Evolutionary conservation across 2,888 invertebrate genomes (phyloP).

Genomic region (Siphlonurus alternatus): DNA sequence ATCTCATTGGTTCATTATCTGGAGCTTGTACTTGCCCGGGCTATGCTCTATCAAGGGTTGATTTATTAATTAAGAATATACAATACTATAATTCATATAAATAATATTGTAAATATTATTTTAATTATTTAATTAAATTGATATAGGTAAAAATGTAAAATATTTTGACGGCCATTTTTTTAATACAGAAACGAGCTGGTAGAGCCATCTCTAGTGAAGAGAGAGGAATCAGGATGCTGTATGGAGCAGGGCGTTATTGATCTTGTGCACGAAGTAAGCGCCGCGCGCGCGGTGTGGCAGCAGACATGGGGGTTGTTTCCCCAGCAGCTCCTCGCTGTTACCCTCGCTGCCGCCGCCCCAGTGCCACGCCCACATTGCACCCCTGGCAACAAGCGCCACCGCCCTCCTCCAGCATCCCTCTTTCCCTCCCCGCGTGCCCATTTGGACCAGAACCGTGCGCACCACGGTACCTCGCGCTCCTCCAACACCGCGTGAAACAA

Average conservation of each 20-base stretch:
- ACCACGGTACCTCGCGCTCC: too few relatives aligned
- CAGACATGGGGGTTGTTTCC: not conserved
- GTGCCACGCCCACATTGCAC: not conserved
- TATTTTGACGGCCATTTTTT: too few relatives aligned
- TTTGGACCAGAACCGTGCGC: too few relatives aligned
- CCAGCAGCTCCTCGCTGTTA: not conserved
- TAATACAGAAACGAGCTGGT: not conserved
- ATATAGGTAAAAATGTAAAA: too few relatives aligned
- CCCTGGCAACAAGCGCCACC: not conserved
- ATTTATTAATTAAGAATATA: not conserved
- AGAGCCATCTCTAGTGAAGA: not conserved
- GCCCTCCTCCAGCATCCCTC: not conserved
- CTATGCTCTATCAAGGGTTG: not conserved
- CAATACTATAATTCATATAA: too few relatives aligned
- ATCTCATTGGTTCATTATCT: not conserved
- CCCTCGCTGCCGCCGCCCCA: not conserved
- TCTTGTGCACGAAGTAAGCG: too few relatives aligned
- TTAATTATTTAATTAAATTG: too few relatives aligned
- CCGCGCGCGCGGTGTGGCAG: too few relatives aligned
- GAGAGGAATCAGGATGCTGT: not conserved
- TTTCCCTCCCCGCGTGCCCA: not conserved
- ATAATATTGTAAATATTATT: too few relatives aligned
- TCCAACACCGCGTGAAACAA: too few relatives aligned
- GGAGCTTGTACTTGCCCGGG: not conserved
- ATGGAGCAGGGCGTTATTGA: not conserved